A percentile compares a stretch with the other conserved stretches of the same genome.
Evolutionary conservation across 2,888 invertebrate species (phyloP).

Genomic region (Fragum fragum): DNA sequence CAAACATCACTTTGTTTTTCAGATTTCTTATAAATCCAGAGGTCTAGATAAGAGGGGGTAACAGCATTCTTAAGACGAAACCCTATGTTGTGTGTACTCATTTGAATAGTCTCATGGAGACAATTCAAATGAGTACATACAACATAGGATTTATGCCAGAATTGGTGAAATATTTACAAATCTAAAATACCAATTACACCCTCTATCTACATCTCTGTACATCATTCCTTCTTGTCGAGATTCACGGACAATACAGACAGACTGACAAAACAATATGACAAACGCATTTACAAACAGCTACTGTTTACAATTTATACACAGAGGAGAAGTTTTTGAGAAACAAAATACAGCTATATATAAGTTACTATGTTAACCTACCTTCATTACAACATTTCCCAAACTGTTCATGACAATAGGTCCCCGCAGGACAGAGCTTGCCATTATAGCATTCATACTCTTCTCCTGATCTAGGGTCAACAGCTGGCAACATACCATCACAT

Average conservation of each 20-base stretch:
- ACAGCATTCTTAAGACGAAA: too few species aligned
- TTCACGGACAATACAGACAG: not conserved
- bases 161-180: too few species aligned
- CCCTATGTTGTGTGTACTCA: too few species aligned
- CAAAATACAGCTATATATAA: not conserved
- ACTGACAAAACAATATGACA: slow-evolving; percentile 20
- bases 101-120: too few species aligned
- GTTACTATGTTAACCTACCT: slow-evolving; percentile 88
- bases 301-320: not conserved
- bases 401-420: slow-evolving; percentile 95
- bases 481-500: slow-evolving; percentile 94
- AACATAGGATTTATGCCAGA: too few species aligned
- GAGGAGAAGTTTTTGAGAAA: slow-evolving; percentile 6
- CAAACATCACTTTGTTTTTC: too few species aligned
- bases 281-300: slow-evolving; percentile 13
- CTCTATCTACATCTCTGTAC: too few species aligned
- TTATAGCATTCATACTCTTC: slow-evolving; percentile 93
- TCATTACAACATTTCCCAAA: slow-evolving; percentile 92
- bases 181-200: too few species aligned
- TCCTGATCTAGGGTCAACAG: slow-evolving; percentile 90
- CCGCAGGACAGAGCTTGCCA: slow-evolving; percentile 93
- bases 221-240: too few species aligned
- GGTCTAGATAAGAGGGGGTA: too few species aligned
- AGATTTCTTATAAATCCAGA: too few species aligned
- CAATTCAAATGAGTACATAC: too few species aligned